Percentiles rank a stretch among this genome's conserved stretches.
Conservation (phyloP, 2,797 vertebrate species). For the Syngnathus rostellatus region DNA sequence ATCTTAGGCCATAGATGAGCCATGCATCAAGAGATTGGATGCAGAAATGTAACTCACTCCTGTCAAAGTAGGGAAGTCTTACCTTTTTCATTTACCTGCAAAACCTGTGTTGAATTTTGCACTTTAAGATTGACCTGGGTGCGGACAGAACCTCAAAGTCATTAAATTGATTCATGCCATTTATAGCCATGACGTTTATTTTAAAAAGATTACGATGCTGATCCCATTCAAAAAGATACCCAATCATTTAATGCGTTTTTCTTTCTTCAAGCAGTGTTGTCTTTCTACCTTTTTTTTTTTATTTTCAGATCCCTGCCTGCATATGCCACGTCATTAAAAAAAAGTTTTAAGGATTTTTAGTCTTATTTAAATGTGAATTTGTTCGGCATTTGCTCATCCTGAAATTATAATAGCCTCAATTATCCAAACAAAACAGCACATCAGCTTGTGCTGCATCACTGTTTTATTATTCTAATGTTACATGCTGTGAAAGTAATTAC, state of each 20-base stretch:
- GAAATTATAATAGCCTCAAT: constrained; percentile 1
- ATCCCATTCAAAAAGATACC: background rate
- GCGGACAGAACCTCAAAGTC: background rate
- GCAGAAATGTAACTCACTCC: constrained; percentile 8
- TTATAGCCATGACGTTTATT: background rate
- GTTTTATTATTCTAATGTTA: constrained; percentile 40
- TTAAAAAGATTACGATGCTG: background rate
- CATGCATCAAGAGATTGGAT: background rate
- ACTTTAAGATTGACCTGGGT: constrained; percentile 61
- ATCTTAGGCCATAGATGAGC: background rate
- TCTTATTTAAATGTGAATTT: background rate
- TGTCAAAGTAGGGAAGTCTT: constrained; percentile 7
- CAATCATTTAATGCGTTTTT: background rate
- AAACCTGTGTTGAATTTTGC: constrained; percentile 58
- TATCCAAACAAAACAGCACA: constrained; percentile 16
- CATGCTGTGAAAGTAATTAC: constrained; percentile 22
- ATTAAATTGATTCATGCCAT: background rate
- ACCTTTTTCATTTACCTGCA: constrained; percentile 21
- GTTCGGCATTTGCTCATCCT: background rate
- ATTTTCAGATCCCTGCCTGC: background rate
- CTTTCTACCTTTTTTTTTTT: background rate
- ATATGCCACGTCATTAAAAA: background rate
- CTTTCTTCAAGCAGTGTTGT: background rate
- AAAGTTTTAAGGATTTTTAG: background rate
- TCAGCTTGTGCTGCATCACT: constrained; percentile 6